Base-by-base conservation (phyloP, 2,797 vertebrate species). In the Manis javanica region DNA sequence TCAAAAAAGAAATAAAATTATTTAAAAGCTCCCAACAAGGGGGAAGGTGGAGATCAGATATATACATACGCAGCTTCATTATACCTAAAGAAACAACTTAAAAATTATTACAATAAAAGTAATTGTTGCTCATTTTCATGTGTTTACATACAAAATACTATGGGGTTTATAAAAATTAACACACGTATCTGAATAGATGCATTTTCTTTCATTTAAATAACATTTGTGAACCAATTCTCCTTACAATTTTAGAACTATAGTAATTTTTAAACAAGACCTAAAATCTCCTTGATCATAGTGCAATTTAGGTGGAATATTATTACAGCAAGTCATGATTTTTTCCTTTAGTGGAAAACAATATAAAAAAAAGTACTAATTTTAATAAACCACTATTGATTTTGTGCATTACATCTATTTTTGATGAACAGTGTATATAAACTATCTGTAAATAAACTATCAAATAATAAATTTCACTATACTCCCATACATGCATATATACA, bases 231-330 rank as follows among this genome's bases (percentile, higher is more conserved):
- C 31, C 39, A 89, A 85, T 74, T 85, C 93, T 34, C 7, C 39
- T 90, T 53, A 90, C 1, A 37, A 74, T 78, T 89, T 95, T 21
- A 87, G 95, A 94, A 55, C 29, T 87, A 18, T 21, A 85, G n/a
- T 59, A 75, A 86, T 55, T 72, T 71, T 61, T 51, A 68, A 37
- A 66, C n/a, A 93, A 89, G 34, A 74, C 66, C 23, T 71, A 75
- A 85, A 95, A 85, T 55, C 42, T 87, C 24, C 34, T 74, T 91
- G 18, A 90, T 53, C 42, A 46, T 16, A 91, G 7, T 61, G 39
- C n/a, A 82, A 69, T 42, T 85, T 49, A 95, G 66, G 51, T 74
- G 42, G 26, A 63, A 46, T 46, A 46, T 31, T 9, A 82, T 10
- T 75, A 23, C 14, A 92, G n/a, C 29, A 15, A 34, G 24, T 55